Conservation (phyloP, 1,140 invertebrate genomes). For the Archegozetes longisetosus region DNA sequence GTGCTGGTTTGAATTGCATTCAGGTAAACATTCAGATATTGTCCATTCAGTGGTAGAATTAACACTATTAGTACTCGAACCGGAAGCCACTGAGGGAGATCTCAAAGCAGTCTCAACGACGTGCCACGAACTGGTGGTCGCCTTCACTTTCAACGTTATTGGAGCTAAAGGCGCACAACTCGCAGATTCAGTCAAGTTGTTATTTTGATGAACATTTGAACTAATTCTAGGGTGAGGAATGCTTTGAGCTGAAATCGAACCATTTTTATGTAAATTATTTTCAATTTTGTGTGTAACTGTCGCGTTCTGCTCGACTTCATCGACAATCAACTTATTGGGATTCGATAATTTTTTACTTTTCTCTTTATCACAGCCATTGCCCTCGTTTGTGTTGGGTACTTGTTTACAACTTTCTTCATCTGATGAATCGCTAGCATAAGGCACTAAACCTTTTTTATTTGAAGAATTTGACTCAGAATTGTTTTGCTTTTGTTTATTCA, state of each 20-base stretch:
- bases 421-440: not conserved
- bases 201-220: too few species aligned
- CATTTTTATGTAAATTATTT: too few species aligned
- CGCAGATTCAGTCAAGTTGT: too few species aligned
- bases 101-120: constrained; percentile 24
- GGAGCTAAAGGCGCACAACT: too few species aligned
- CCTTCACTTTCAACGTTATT: constrained; percentile 23
- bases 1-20: not conserved
- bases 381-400: not conserved
- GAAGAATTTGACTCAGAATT: not conserved
- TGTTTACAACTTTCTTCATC: not conserved
- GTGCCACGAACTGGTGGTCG: constrained; percentile 25
- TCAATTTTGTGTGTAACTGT: too few species aligned
- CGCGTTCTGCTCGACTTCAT: too few species aligned
- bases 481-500: not conserved
- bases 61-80: constrained; percentile 25
- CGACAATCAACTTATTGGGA: too few species aligned
- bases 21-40: constrained; percentile 22
- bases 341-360: not conserved
- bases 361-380: not conserved
- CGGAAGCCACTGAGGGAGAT: constrained; percentile 26
- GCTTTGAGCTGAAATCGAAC: too few species aligned
- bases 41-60: constrained; percentile 31
- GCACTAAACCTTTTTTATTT: not conserved
- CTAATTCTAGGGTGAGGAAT: too few species aligned